Conservation (phyloP, 1,140 invertebrate species). For the Cydia splendana region DNA sequence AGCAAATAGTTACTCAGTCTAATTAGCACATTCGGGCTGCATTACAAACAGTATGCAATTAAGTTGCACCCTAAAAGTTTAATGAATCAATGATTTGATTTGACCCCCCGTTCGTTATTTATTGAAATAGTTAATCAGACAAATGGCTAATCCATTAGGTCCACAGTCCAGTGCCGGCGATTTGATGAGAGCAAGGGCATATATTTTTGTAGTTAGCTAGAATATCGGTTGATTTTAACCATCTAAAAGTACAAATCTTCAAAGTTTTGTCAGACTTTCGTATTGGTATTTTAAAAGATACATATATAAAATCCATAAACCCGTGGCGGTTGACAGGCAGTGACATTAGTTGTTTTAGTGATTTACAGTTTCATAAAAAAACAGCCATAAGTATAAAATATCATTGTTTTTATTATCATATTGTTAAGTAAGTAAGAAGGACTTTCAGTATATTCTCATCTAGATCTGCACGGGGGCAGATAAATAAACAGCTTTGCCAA, state of each 20-base stretch:
- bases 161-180: conserved; percentile 53
- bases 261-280: not conserved
- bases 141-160: conserved; percentile 77
- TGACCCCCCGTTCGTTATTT: conserved; percentile 69
- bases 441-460: not conserved
- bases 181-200: conserved; percentile 54
- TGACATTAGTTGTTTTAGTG: too few relatives aligned
- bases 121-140: conserved; percentile 76
- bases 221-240: conserved; percentile 44
- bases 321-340: too few relatives aligned
- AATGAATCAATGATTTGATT: conserved; percentile 70
- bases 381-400: too few relatives aligned
- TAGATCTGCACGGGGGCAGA: not conserved
- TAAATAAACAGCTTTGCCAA: not conserved
- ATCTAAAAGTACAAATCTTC: not conserved
- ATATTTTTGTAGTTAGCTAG: conserved; percentile 40
- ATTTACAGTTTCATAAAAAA: too few relatives aligned
- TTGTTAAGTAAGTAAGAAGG: not conserved
- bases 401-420: too few relatives aligned
- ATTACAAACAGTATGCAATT: conserved; percentile 46
- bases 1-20: conserved; percentile 58
- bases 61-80: conserved; percentile 63
- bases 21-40: conserved; percentile 62
- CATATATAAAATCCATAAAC: too few relatives aligned
- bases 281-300: too few relatives aligned